These are phyloP conservation scores for Hemicrepidius hirtus DNA, from an alignment of 2,888 invertebrate species.

Conservation along the genomic window DNA sequence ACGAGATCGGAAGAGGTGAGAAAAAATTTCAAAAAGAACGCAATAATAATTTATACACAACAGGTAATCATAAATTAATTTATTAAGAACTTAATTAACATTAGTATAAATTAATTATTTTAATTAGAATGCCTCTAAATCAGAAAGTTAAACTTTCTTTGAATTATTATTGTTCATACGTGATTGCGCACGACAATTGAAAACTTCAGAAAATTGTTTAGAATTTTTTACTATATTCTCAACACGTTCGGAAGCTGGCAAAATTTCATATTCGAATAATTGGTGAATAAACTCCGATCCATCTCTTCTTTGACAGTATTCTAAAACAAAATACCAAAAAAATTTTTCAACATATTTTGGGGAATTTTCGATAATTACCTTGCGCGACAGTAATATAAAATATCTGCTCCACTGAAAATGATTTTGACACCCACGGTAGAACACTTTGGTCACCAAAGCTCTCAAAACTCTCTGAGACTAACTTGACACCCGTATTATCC, in stretches of 20 bases:
- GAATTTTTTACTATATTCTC: slow-evolving; percentile 61
- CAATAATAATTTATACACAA: too few species aligned
- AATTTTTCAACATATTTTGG: background rate
- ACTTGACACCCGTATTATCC: slow-evolving; percentile 61
- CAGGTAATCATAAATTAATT: too few species aligned
- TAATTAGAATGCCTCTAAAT: too few species aligned
- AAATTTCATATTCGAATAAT: slow-evolving; percentile 58
- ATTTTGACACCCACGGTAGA: slow-evolving; percentile 58
- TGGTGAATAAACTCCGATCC: slow-evolving; percentile 58
- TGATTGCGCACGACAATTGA: slow-evolving; percentile 59
- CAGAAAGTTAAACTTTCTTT: slow-evolving; percentile 58
- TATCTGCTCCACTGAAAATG: slow-evolving; percentile 58
- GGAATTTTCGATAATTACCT: slow-evolving; percentile 54
- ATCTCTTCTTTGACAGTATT: slow-evolving; percentile 58
- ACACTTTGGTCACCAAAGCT: slow-evolving; percentile 29
- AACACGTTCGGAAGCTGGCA: slow-evolving; percentile 60
- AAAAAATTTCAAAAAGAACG: too few species aligned
- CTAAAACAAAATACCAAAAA: slow-evolving; percentile 52
- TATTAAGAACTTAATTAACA: too few species aligned
- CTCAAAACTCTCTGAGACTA: slow-evolving; percentile 55
- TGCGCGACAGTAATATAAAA: slow-evolving; percentile 62
- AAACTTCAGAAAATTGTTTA: slow-evolving; percentile 56
- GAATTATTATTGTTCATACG: slow-evolving; percentile 53
- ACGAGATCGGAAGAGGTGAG: too few species aligned
- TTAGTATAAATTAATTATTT: too few species aligned